A percentile compares a stretch with the other conserved stretches of the same genome.
phyloP scores from a whole-genome alignment of 2,797 vertebrate species.

The Nannoperca obscura region DNA sequence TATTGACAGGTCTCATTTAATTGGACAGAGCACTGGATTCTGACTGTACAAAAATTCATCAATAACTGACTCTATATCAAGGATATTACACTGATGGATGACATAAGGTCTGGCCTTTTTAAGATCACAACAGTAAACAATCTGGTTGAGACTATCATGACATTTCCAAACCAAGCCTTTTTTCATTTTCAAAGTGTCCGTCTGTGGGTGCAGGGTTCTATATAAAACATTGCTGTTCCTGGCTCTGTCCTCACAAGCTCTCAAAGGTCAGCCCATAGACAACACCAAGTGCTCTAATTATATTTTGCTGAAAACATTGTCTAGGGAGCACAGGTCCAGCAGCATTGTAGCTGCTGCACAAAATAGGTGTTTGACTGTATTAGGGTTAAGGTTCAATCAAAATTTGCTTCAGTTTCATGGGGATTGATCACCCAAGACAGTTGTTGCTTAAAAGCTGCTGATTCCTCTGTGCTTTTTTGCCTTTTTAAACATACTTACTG shows the following conservation, averaged over 20 bases:
- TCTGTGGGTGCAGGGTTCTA: constrained; percentile 19
- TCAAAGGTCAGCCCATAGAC: constrained; percentile 71
- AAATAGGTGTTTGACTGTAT: constrained; percentile 47
- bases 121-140: constrained; percentile 60
- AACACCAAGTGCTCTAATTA: constrained; percentile 65
- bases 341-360: constrained; percentile 27
- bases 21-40: constrained; percentile 43
- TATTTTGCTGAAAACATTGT: constrained; percentile 53
- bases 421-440: constrained; percentile 38
- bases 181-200: constrained; percentile 41
- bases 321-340: constrained; percentile 26
- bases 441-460: constrained; percentile 35
- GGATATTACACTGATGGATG: constrained; percentile 55
- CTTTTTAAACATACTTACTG: not conserved
- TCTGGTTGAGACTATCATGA: constrained; percentile 49
- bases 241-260: constrained; percentile 58
- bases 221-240: constrained; percentile 56
- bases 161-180: constrained; percentile 60
- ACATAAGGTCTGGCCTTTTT: constrained; percentile 39
- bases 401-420: constrained; percentile 54
- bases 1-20: constrained; percentile 72
- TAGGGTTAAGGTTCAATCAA: constrained; percentile 48
- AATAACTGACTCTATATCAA: constrained; percentile 36
- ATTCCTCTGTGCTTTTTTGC: constrained; percentile 4
- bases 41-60: constrained; percentile 54